A percentile compares a stretch with the other conserved stretches of the same genome.
Evolutionary conservation across 2,888 invertebrate species (phyloP).

Genomic region (Stictocephala bisonia): DNA sequence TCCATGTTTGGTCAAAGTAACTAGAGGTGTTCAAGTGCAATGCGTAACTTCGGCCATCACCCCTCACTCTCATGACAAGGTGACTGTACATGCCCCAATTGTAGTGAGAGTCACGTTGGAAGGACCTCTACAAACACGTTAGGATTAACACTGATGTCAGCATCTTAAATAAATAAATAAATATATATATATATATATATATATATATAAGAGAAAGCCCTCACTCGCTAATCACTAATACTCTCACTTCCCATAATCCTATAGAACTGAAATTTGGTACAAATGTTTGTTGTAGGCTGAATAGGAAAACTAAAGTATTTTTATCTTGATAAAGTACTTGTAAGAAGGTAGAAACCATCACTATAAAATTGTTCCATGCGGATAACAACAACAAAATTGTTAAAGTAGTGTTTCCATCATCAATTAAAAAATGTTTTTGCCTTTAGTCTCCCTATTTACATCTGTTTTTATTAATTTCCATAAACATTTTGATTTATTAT

Average conservation of each 20-base stretch:
- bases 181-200: background rate
- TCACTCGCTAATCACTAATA: background rate
- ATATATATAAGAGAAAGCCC: too few species aligned
- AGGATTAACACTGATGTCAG: too few species aligned
- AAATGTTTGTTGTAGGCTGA: too few species aligned
- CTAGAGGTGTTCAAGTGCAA: slow-evolving; percentile 82
- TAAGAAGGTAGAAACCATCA: too few species aligned
- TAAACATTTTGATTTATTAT: too few species aligned
- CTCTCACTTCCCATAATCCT: too few species aligned
- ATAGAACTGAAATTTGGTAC: too few species aligned
- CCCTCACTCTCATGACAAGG: slow-evolving; percentile 82
- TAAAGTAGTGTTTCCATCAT: background rate
- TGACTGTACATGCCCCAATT: slow-evolving; percentile 85
- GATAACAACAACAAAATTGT: background rate
- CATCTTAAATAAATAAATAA: too few species aligned
- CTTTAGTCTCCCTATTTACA: background rate
- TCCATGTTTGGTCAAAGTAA: slow-evolving; percentile 87
- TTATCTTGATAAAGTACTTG: too few species aligned
- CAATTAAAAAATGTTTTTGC: background rate
- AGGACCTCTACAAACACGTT: slow-evolving; percentile 84
- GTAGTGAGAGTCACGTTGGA: slow-evolving; percentile 75
- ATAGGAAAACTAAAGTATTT: too few species aligned
- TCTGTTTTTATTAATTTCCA: background rate
- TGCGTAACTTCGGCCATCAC: slow-evolving; percentile 93
- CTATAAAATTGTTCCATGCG: too few species aligned